phyloP scores from a whole-genome alignment of 30 jellyfish, hydroid and myxozoan species.

The Pelagia noctiluca region DNA sequence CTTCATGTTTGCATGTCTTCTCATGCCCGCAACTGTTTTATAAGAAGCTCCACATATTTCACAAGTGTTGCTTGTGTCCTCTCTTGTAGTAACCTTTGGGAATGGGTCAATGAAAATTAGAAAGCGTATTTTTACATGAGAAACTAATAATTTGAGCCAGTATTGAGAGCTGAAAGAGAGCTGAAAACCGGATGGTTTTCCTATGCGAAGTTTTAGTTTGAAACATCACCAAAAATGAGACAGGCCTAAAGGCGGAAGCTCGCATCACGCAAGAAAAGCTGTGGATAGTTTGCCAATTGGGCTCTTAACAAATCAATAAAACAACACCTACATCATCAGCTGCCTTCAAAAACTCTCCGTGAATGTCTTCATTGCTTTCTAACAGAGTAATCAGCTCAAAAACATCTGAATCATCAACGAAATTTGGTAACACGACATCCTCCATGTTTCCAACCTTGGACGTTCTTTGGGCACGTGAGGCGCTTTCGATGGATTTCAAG shows the following conservation, averaged over 20 bases:
- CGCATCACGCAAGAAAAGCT: neutral
- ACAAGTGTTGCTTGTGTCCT: neutral
- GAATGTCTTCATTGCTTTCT: neutral
- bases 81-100: neutral
- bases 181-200: too few species aligned
- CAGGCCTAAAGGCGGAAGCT: neutral
- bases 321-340: neutral
- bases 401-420: neutral
- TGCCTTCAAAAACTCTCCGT: neutral
- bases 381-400: neutral
- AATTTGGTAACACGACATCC: neutral
- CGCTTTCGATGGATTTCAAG: neutral
- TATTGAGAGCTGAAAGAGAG: too few species aligned
- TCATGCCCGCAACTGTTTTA: neutral
- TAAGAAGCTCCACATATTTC: neutral
- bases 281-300: neutral
- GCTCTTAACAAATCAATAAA: neutral
- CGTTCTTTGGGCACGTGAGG: conserved; percentile 8
- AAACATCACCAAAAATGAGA: neutral
- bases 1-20: neutral
- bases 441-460: conserved; percentile 3
- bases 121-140: neutral
- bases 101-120: too few species aligned
- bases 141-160: neutral
- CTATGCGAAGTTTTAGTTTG: neutral